These are phyloP conservation scores for Nesometra sesokonis DNA, from an alignment of 35 echinoderm and acorn worm genomes.

Conservation along the genomic window DNA sequence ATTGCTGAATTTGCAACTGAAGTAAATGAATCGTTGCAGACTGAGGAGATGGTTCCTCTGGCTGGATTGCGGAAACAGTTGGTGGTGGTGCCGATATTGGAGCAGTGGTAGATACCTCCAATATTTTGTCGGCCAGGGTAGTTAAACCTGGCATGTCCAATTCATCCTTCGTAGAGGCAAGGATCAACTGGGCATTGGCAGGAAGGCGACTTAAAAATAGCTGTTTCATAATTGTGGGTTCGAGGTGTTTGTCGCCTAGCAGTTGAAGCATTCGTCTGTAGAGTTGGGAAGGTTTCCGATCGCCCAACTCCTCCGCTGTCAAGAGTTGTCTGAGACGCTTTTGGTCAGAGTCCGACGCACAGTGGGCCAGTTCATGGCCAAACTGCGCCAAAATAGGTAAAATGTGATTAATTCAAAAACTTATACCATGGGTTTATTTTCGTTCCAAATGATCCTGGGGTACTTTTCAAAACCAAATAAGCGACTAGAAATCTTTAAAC, in stretches of 20 bases:
- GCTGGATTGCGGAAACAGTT: neutral
- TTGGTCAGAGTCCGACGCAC: conserved; percentile 30
- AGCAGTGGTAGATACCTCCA: neutral
- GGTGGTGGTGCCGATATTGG: neutral
- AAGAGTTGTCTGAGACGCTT: conserved; percentile 29
- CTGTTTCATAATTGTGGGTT: conserved; percentile 25
- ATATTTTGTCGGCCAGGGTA: conserved; percentile 1
- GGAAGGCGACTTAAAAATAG: conserved; percentile 41
- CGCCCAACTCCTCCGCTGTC: conserved; percentile 27
- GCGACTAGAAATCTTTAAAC: too few relatives aligned
- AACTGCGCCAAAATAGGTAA: too few relatives aligned
- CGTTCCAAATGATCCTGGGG: too few relatives aligned
- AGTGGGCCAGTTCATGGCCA: too few relatives aligned
- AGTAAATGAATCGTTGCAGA: neutral
- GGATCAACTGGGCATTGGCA: conserved; percentile 30
- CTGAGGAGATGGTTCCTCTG: neutral
- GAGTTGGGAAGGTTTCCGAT: conserved; percentile 39
- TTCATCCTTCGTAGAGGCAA: conserved; percentile 20
- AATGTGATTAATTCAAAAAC: too few relatives aligned
- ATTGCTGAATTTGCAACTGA: neutral
- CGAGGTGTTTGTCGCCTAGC: conserved; percentile 21
- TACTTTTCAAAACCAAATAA: too few relatives aligned
- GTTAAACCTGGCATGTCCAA: neutral
- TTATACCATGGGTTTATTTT: too few relatives aligned
- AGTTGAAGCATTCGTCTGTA: conserved; percentile 32